Conservation (phyloP, 2,888 invertebrate species). For the Tetramorium bicarinatum region DNA sequence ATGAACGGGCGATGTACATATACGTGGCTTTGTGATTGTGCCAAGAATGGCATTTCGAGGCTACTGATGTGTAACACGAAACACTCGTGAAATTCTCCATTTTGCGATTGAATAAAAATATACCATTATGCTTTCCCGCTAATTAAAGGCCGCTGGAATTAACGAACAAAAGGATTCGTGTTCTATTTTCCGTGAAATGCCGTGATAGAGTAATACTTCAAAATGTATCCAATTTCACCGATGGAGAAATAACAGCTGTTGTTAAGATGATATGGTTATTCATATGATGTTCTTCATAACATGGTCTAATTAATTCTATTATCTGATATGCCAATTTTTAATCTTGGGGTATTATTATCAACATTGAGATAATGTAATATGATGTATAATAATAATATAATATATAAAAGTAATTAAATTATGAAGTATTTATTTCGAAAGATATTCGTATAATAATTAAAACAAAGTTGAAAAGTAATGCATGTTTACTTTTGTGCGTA, state of each 20-base stretch:
- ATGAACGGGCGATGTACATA: neutral
- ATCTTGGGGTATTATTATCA: neutral
- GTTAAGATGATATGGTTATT: conserved; percentile 3
- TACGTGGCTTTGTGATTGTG: conserved; percentile 13
- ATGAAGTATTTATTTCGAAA: neutral
- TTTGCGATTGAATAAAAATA: conserved; percentile 31
- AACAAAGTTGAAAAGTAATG: neutral
- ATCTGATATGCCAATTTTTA: neutral
- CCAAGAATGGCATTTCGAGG: conserved; percentile 12
- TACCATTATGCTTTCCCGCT: neutral
- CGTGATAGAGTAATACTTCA: conserved; percentile 13
- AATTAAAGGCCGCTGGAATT: conserved; percentile 12
- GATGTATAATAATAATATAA: neutral
- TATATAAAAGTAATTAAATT: neutral
- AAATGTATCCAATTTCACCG: conserved; percentile 12
- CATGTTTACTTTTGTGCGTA: too few species aligned
- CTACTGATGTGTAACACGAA: neutral
- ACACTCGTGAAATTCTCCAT: neutral
- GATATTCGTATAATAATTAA: neutral
- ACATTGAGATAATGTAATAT: neutral
- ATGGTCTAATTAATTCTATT: neutral
- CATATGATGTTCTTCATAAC: neutral
- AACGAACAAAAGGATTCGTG: neutral
- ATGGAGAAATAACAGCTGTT: neutral
- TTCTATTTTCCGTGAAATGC: conserved; percentile 7